phyloP scores from a whole-genome alignment of 1,140 invertebrate species.

The Drosophila melanica region DNA sequence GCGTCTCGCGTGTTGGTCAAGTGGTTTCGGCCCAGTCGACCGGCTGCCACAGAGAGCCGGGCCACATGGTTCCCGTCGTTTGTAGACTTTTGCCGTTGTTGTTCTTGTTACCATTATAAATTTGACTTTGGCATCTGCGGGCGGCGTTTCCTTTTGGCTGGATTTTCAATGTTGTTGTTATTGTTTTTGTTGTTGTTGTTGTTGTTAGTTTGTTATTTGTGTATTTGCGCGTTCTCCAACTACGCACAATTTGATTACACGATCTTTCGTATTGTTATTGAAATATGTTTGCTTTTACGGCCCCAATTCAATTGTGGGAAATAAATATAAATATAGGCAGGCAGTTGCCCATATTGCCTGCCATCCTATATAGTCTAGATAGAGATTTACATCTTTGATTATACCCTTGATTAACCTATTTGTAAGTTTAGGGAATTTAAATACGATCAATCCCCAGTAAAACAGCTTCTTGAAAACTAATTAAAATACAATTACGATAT shows the following conservation, averaged over 20 bases:
- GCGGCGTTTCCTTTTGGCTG: constrained; percentile 36
- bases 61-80: constrained; percentile 59
- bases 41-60: constrained; percentile 15
- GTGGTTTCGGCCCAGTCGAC: constrained; percentile 47
- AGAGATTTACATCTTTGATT: constrained; percentile 4
- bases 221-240: constrained; percentile 30
- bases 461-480: no score
- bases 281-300: constrained; percentile 45
- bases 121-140: constrained; percentile 60
- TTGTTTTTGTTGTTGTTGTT: constrained; percentile 23
- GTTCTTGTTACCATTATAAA: constrained; percentile 30
- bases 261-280: constrained; percentile 35
- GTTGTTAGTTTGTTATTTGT: constrained; percentile 24
- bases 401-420: no score
- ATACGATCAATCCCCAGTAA: neutral
- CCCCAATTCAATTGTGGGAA: constrained; percentile 34
- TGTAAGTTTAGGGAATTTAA: neutral
- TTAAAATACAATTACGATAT: no score
- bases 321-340: constrained; percentile 12
- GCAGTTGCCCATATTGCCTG: constrained; percentile 5
- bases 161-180: constrained; percentile 23
- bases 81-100: constrained; percentile 42
- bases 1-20: constrained; percentile 58
- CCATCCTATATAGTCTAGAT: constrained; percentile 2
- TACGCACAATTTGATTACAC: constrained; percentile 51